Evolutionary conservation across 92 coral and sea anemone species (phyloP).

Genomic region (Zoanthus sansibaricus): DNA sequence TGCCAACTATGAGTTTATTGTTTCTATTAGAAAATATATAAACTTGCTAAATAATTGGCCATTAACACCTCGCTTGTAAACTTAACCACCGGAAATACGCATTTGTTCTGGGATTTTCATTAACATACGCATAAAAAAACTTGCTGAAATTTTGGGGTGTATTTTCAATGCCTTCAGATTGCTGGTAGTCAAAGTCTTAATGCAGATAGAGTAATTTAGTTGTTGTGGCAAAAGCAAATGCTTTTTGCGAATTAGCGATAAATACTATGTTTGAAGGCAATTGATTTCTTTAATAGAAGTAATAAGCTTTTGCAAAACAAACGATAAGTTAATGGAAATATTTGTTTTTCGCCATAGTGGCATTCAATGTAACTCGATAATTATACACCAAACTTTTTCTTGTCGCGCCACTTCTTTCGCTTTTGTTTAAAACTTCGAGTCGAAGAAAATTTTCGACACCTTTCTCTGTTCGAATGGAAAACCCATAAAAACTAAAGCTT

Average conservation of each 20-base stretch:
- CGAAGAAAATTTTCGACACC: not conserved
- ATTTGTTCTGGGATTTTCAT: slow-evolving; percentile 10
- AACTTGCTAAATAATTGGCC: slow-evolving; percentile 18
- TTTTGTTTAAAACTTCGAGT: not conserved
- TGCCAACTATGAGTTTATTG: slow-evolving; percentile 2
- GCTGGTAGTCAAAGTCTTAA: not conserved
- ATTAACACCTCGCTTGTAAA: slow-evolving; percentile 16
- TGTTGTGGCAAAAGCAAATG: not conserved
- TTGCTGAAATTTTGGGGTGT: not conserved
- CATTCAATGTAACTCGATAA: not conserved
- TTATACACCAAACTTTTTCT: not conserved
- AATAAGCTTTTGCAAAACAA: slow-evolving; percentile 23
- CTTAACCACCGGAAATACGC: slow-evolving; percentile 8
- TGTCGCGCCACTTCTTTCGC: not conserved
- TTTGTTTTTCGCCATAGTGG: slow-evolving; percentile 3
- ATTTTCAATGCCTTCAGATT: not conserved
- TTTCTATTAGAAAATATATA: slow-evolving; percentile 11
- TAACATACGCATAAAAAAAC: not conserved
- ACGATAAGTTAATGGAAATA: slow-evolving; percentile 1
- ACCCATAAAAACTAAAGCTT: not conserved
- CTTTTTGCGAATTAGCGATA: not conserved
- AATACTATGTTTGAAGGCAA: not conserved
- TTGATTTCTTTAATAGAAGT: slow-evolving; percentile 21
- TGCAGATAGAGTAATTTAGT: not conserved
- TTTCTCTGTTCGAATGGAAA: not conserved